phyloP scores from a whole-genome alignment of 37 sponge, comb jelly and placozoan species.

The Eunapius fragilis region DNA sequence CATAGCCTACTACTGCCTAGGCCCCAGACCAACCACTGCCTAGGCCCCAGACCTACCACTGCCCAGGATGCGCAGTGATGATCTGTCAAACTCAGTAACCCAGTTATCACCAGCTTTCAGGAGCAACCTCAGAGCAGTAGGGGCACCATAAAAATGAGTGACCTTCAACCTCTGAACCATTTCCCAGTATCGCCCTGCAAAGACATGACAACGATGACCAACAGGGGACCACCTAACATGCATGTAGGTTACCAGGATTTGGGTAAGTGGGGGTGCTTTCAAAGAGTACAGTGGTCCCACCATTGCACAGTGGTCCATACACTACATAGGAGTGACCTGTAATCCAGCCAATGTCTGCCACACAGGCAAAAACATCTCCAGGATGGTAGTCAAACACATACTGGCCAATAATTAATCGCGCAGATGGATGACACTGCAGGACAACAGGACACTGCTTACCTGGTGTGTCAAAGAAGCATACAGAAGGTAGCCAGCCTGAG shows the following conservation, averaged over 20 bases:
- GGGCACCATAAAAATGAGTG: constrained; percentile 92
- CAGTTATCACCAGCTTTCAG: constrained; percentile 69
- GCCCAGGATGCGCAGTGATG: constrained; percentile 78
- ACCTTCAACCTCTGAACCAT: constrained; percentile 89
- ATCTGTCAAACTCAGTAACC: constrained; percentile 87
- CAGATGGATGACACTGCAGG: not conserved
- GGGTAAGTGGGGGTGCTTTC: constrained; percentile 91
- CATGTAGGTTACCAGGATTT: constrained; percentile 74
- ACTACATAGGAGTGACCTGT: constrained; percentile 94
- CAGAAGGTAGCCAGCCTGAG: constrained; percentile 95
- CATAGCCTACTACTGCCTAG: constrained; percentile 81
- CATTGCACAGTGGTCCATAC: constrained; percentile 95
- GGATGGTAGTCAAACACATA: constrained; percentile 90
- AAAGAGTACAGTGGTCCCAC: constrained; percentile 89
- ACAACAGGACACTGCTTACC: constrained; percentile 28
- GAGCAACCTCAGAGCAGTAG: constrained; percentile 87
- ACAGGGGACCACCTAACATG: too few relatives aligned
- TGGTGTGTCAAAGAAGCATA: constrained; percentile 91
- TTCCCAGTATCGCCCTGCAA: constrained; percentile 95
- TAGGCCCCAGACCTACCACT: constrained; percentile 55
- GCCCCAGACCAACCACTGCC: not conserved
- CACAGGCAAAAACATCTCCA: constrained; percentile 94
- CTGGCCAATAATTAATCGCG: constrained; percentile 37
- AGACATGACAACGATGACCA: too few relatives aligned
- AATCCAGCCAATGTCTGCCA: constrained; percentile 99